Conservation (phyloP, 2,113 vertebrate genomes). For the pig (Sus scrofa) region DNA sequence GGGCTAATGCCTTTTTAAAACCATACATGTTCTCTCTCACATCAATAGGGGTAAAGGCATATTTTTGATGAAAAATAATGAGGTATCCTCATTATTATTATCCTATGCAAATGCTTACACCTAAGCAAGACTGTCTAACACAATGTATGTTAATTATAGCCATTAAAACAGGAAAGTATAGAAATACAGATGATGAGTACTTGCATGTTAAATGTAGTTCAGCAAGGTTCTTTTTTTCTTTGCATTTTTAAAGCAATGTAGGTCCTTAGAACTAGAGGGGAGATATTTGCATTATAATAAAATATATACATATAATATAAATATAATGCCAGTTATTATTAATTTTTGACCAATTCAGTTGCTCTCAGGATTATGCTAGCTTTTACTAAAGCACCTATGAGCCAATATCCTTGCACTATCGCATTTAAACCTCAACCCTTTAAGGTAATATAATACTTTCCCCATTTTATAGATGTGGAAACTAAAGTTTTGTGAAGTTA, state of each 20-base stretch:
- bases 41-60: not conserved
- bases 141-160: slow-evolving; percentile 39
- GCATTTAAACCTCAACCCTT: not conserved
- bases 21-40: not conserved
- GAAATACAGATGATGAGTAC: slow-evolving; percentile 26
- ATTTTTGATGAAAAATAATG: slow-evolving; percentile 54
- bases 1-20: not conserved
- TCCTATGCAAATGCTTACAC: slow-evolving; percentile 37
- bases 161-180: slow-evolving; percentile 43
- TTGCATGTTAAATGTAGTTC: slow-evolving; percentile 41
- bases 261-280: slow-evolving; percentile 14
- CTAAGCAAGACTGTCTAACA: slow-evolving; percentile 61
- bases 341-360: not conserved
- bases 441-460: not conserved
- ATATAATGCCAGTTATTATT: not conserved
- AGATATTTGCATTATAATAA: not conserved
- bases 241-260: not conserved
- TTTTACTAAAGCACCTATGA: not conserved
- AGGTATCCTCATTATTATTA: slow-evolving; percentile 56
- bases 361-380: not conserved
- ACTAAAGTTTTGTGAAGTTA: not conserved
- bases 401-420: not conserved
- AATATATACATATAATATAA: too few relatives aligned
- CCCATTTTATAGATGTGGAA: not conserved
- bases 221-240: slow-evolving; percentile 11